A percentile compares a stretch with the other conserved stretches of the same genome.
Evolutionary conservation across 2,113 vertebrate genomes (phyloP).

Genomic region (Dipodomys merriami): DNA sequence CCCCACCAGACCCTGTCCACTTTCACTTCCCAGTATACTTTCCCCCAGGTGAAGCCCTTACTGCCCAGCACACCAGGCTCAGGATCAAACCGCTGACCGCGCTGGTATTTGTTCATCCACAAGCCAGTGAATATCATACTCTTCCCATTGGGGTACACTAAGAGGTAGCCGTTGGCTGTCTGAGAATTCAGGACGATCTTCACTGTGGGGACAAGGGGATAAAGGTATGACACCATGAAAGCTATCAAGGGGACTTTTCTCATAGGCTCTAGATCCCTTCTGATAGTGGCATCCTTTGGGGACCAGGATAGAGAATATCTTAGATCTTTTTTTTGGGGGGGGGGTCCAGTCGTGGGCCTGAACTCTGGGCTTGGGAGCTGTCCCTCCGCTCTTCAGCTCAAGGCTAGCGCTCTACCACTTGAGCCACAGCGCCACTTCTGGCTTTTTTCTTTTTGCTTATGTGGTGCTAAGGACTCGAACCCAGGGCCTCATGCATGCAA

Average conservation of each 20-base stretch:
- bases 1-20: slow-evolving; percentile 74
- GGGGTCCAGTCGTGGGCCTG: too few relatives aligned
- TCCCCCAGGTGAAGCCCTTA: slow-evolving; percentile 82
- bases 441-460: too few relatives aligned
- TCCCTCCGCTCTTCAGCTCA: too few relatives aligned
- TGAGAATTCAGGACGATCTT: slow-evolving; percentile 83
- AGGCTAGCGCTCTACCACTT: too few relatives aligned
- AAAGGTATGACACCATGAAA: neutral
- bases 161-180: slow-evolving; percentile 85
- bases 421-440: too few relatives aligned
- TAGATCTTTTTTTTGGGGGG: too few relatives aligned
- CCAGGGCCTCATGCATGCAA: too few relatives aligned
- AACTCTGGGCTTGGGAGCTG: too few relatives aligned
- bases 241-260: neutral
- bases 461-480: too few relatives aligned
- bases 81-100: slow-evolving; percentile 84
- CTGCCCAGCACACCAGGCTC: slow-evolving; percentile 85
- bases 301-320: neutral
- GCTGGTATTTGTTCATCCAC: slow-evolving; percentile 80
- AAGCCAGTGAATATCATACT: slow-evolving; percentile 82
- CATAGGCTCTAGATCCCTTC: neutral
- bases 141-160: slow-evolving; percentile 85
- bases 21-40: slow-evolving; percentile 87
- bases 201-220: neutral
- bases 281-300: neutral